Percentiles rank a stretch among this genome's conserved stretches.
phyloP scores from a whole-genome alignment of 1,140 invertebrate genomes.

The Rhagoletis pomonella region DNA sequence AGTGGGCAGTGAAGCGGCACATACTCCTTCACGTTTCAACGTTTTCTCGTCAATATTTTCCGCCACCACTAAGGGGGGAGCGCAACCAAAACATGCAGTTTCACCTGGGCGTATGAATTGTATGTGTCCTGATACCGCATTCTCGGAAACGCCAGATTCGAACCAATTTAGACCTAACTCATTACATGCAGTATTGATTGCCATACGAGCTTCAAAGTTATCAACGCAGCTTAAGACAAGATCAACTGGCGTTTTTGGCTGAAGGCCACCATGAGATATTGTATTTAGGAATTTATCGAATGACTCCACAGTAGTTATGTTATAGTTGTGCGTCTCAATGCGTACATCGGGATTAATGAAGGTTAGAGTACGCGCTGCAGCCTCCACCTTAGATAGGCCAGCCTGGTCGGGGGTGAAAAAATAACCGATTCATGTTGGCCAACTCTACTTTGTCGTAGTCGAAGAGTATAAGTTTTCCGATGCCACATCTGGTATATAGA shows the following conservation, averaged over 20 bases:
- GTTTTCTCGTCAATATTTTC: conserved; percentile 98
- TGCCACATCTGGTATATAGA: conserved; percentile 86
- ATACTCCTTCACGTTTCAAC: conserved; percentile 97
- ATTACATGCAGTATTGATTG: conserved; percentile 98
- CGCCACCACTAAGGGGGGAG: conserved; percentile 97
- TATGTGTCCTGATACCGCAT: conserved; percentile 99
- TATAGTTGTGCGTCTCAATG: conserved; percentile 96
- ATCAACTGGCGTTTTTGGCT: conserved; percentile 83
- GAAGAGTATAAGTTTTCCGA: conserved; percentile 97
- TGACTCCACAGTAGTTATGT: conserved; percentile 97
- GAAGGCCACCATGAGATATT: conserved; percentile 83
- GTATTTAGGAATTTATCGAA: conserved; percentile 93
- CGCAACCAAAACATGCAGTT: conserved; percentile 98
- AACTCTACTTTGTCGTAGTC: conserved; percentile 99
- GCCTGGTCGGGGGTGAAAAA: conserved; percentile 99
- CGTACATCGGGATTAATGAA: conserved; percentile 98
- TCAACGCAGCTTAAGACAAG: conserved; percentile 98
- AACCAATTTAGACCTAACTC: conserved; percentile 96
- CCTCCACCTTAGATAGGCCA: conserved; percentile 97
- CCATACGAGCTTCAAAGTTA: conserved; percentile 99
- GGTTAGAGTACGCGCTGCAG: conserved; percentile 90
- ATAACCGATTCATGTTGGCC: conserved; percentile 99
- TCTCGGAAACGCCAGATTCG: conserved; percentile 99
- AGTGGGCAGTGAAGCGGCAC: conserved; percentile 98
- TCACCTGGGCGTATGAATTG: conserved; percentile 97